Percentiles rank a stretch among this genome's conserved stretches.
Conservation (phyloP, 2,888 invertebrate genomes). For the Abrostola tripartita region DNA sequence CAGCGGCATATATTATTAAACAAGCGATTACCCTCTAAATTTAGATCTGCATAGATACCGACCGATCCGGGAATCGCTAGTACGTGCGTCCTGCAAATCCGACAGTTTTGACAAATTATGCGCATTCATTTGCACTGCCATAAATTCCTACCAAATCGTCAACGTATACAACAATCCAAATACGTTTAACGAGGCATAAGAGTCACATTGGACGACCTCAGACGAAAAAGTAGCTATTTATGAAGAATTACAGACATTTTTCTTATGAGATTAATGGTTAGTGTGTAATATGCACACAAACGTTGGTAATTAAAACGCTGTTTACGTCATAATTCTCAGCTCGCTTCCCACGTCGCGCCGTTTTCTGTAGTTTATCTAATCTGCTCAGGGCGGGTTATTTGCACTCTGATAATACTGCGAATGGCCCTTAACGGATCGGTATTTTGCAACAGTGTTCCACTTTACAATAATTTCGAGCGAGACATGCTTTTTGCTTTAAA, state of each 20-base stretch:
- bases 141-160: conserved; percentile 56
- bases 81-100: conserved; percentile 72
- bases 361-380: conserved; percentile 84
- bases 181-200: conserved; percentile 43
- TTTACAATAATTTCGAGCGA: conserved; percentile 41
- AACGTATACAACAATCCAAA: conserved; percentile 46
- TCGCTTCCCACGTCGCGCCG: conserved; percentile 73
- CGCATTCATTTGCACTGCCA: conserved; percentile 71
- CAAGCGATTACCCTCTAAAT: conserved; percentile 77
- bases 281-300: conserved; percentile 60
- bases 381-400: conserved; percentile 83
- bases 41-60: conserved; percentile 77
- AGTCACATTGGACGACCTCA: conserved; percentile 61
- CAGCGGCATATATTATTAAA: conserved; percentile 76
- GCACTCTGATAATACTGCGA: conserved; percentile 82
- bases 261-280: conserved; percentile 57
- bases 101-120: conserved; percentile 77
- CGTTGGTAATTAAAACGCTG: conserved; percentile 63
- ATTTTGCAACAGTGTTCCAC: conserved; percentile 70
- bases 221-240: conserved; percentile 51
- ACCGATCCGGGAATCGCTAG: conserved; percentile 65
- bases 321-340: conserved; percentile 64
- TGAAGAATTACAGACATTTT: conserved; percentile 52
- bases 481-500: conserved; percentile 41
- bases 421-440: conserved; percentile 78